Base-by-base conservation (phyloP, 2,113 vertebrate species). In the Symphodus melops region DNA sequence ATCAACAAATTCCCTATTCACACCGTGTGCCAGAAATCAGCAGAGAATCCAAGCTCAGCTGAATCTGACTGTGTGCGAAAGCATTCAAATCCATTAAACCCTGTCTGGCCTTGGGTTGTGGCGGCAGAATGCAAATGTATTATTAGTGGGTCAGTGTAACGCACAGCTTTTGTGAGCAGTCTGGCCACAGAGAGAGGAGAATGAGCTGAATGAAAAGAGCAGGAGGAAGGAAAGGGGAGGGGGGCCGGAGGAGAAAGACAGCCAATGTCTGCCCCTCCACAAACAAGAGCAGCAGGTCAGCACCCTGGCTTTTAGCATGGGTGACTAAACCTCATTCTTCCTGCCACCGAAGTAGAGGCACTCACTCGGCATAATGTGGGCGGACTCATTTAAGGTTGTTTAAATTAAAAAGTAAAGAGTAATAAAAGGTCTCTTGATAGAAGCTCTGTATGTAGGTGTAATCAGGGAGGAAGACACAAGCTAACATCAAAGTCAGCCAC, bases 211-310 rank as follows among this genome's bases (percentile, higher is more conserved):
- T 75, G 54, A 82, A 75, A 77, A 78, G 65, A 60, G 52, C 51
- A 48, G 56, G 70, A 59, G 37, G 64, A 49, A 51, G 37, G n/a
- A 58, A 39, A 62, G 14, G 25, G 57, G 11, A 14, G 49, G 55
- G n/a, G 44, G 55, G 19, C 23, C 2, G 2, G 61, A 79, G 60
- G 73, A 78, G 80, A 79, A 75, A 74, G 64, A 67, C 44, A 12
- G 55, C 73, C 73, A 83, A 67, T 80, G 74, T 73, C 53, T 59
- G 66, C 46, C 71, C 33, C 56, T 75, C 72, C 28, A 82, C 75
- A 89, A 82, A 84, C 82, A 65, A 76, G 70, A 52, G 49, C 68
- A 86, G 78, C 82, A 83, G 83, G 83, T 89, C 86, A 85, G 75
- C 70, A 75, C 36, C 72, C 67, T 67, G 73, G 83, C 64, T 56